A percentile compares a stretch with the other conserved stretches of the same genome.
Conservation (phyloP, 92 coral and sea anemone species). For the Umimayanthus chanpuru region DNA sequence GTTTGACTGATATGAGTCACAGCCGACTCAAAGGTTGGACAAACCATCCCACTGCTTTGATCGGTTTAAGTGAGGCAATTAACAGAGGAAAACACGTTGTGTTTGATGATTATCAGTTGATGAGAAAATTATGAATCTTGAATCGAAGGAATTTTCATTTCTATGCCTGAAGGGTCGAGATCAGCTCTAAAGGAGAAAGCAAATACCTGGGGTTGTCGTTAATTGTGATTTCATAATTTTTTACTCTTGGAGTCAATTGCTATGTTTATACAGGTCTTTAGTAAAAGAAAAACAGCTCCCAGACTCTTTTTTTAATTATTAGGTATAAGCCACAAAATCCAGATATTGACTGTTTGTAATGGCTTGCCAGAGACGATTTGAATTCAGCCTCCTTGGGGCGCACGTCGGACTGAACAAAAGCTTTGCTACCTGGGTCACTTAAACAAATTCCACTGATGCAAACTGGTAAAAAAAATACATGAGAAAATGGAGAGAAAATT, state of each 20-base stretch:
- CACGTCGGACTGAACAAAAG: background rate
- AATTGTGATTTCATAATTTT: background rate
- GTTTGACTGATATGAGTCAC: slow-evolving; percentile 9
- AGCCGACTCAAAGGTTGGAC: slow-evolving; percentile 3
- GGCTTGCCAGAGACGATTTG: background rate
- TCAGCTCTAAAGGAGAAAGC: background rate
- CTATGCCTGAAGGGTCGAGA: slow-evolving; percentile 10
- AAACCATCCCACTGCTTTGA: slow-evolving; percentile 30
- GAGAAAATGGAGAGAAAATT: background rate
- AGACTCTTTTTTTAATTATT: background rate
- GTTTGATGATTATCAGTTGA: slow-evolving; percentile 39
- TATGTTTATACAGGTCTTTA: background rate
- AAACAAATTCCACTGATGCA: background rate
- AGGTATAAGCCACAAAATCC: background rate
- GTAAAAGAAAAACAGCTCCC: background rate
- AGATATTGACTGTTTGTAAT: background rate
- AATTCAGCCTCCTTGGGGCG: background rate
- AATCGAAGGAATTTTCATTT: slow-evolving; percentile 20
- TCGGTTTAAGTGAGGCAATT: slow-evolving; percentile 40
- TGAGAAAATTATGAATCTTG: slow-evolving; percentile 26
- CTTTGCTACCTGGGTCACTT: background rate
- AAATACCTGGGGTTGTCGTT: background rate
- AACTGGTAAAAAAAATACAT: background rate
- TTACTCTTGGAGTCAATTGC: background rate
- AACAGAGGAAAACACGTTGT: slow-evolving; percentile 31